Evolutionary conservation across 2,888 invertebrate species (phyloP), one percentile per base, ranked within the genome.

Genomic region (Morpho achilles): DNA sequence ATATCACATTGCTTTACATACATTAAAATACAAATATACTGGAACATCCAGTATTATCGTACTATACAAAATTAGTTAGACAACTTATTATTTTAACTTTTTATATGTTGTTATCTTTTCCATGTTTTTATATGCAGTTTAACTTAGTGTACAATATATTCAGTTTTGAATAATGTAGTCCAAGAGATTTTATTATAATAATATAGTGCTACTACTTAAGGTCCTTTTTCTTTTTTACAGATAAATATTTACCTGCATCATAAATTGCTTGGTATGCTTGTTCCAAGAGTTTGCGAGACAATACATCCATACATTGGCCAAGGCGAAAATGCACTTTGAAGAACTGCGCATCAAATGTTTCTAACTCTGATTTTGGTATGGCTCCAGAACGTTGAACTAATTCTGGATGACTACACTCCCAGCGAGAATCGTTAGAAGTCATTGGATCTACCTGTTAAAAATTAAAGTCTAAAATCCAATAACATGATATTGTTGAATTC

Each of bases 201-300:
- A 16, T 16, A 16, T 16, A 16, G 16, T 16, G 16, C 16, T 16
- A 16, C 16, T 1, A 16, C 16, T 16, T 16, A 16, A 16, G 16
- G 16, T 16, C 16, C 16, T 16, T 16, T 16, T 16, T 16, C 16
- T 1, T 16, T 16, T 16, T 32, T 32, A 32, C 5, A 32, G 32
- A 5, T 5, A 32, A 32, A 5, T 32, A 32, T 32, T 69, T 69
- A 67, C 93, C 93, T 52, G 95, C 93, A 84, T 96, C 96, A 54
- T 94, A 91, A 50, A 95, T 92, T 41, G 94, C 94, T 75, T 96
- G 95, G 71, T 93, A 95, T 0, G 94, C 89, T 8, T 93, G 92
- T 76, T 95, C 96, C 56, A 96, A 85, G 32, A 96, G 75, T 63
- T 95, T 91, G 47, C 95, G 84, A 0, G 93, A 91, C 88, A 94